Evolutionary conservation across 2,113 vertebrate species (phyloP), one percentile per base, ranked within the genome.

Genomic region (Dasyurus viverrinus): DNA sequence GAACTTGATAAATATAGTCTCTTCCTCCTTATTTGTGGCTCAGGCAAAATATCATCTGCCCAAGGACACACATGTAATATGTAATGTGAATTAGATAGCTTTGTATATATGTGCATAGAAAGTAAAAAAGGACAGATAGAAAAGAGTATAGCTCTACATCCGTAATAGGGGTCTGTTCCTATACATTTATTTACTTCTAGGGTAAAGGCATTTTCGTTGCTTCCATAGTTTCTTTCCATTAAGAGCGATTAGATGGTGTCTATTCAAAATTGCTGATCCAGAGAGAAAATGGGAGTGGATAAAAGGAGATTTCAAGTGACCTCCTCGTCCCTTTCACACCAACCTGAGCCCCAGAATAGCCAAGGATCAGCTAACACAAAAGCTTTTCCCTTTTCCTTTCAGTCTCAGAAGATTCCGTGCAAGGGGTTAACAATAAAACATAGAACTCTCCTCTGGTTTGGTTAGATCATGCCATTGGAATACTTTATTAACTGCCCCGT

Each of bases 271-370:
- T 99, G 99, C 99, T 99, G 99, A 99, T 99, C 99, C 99, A 99
- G 98, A 98, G 98, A 99, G 98, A 99, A 99, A 99, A 99, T 99
- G 98, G 98, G 98, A 99, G 99, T 98, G 99, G 99, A 99, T 99
- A 99, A 99, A 99, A 99, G 99, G 99, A 99, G 99, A 99, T 99
- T 99, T 99, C 99, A 99, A 99, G 99, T 99, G 99, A 99, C 99
- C 99, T 99, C 98, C 98, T 99, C 98, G 97, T 99, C 99, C 99
- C 98, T 99, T 99, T 99, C 99, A 99, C 99, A 99, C 99, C 99
- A 99, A 99, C 99, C 99, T 99, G 99, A 99, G 99, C 98, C 98
- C 97, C 98, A 98, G 99, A 99, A 99, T 99, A 99, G 99, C 98
- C 99, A 98, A 99, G 99, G 99, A 99, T 99, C 99, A 99, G 98